phyloP scores from a whole-genome alignment of 2,797 vertebrate species.

The Spondyliosoma cantharus region DNA sequence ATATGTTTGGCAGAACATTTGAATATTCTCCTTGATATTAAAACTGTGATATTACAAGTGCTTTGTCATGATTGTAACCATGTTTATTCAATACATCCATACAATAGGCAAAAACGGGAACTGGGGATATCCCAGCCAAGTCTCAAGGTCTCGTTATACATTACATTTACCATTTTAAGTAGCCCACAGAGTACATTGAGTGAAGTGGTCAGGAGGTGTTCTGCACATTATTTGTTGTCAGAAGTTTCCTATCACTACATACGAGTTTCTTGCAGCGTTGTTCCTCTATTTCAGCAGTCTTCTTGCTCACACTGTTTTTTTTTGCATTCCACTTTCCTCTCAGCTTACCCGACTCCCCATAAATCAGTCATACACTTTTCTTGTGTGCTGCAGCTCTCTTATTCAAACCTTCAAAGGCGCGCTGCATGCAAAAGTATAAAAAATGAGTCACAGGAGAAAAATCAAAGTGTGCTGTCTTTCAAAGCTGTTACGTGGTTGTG shows the following conservation, averaged over 20 bases:
- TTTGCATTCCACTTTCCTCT: constrained; percentile 1
- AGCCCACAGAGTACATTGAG: neutral
- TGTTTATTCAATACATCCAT: neutral
- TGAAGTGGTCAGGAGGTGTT: neutral
- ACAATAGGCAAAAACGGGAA: neutral
- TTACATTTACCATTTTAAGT: neutral
- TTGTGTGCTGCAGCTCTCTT: constrained; percentile 22
- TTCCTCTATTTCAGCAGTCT: neutral
- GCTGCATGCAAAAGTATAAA: constrained; percentile 22
- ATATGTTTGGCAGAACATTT: too few relatives aligned
- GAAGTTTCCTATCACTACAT: neutral
- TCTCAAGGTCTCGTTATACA: neutral
- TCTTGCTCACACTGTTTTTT: neutral
- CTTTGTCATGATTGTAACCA: neutral
- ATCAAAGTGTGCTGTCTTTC: constrained; percentile 42
- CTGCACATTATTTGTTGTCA: neutral
- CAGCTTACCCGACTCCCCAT: constrained; percentile 19
- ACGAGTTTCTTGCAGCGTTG: neutral
- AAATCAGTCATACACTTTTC: constrained; percentile 11
- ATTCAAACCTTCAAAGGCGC: constrained; percentile 49
- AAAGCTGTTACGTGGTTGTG: constrained; percentile 40
- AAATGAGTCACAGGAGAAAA: constrained; percentile 39
- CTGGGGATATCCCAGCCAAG: neutral
- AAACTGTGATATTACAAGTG: too few relatives aligned
- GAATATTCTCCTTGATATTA: too few relatives aligned